Base-by-base conservation (phyloP, 2,888 invertebrate genomes). In the Lottia gigantea region DNA sequence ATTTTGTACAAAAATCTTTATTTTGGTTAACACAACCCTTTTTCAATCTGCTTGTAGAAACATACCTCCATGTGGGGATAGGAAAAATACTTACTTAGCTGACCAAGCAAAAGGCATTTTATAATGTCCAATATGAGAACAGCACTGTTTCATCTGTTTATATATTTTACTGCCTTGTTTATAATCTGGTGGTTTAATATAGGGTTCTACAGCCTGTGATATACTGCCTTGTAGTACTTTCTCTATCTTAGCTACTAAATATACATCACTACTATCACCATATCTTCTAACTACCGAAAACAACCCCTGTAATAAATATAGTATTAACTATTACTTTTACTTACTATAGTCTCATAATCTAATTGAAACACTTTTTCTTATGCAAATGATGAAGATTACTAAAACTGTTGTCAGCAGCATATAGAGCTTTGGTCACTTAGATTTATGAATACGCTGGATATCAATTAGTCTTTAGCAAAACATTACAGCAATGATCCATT, bases 91-190 rank as follows among this genome's bases (percentile, higher is more conserved):
- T 74, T 75, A 89, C 89, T 85, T 85, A 0, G 96, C 96, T 25
- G 96, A 93, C 97, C 97, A 98, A n/a, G 95, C 97, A 88, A 98
- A 96, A 0, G 97, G 97, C 95, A 97, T 97, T 76, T 95, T 92
- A 87, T 96, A 96, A 82, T 93, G 93, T 3, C 96, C 95, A 76
- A 97, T 92, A 83, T 95, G 82, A 92, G 88, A 94, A 93, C 82
- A 94, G 93, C 88, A 94, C 94, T 62, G 93, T 91, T 84, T 93
- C 93, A 76, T 94, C 75, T 93, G 92, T 69, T 77, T 78, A 74
- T 84, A 79, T 25, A 83, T 79, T 69, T 96, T 95, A 64, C 80
- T 78, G 14, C 83, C 88, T 8, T 76, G 76, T 71, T 82, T 85
- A 61, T 74, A 71, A 75, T 87, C 87, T 6, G 82, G 68, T 2